phyloP scores from a whole-genome alignment of 2,113 vertebrate species.

The Petroica traversi region DNA sequence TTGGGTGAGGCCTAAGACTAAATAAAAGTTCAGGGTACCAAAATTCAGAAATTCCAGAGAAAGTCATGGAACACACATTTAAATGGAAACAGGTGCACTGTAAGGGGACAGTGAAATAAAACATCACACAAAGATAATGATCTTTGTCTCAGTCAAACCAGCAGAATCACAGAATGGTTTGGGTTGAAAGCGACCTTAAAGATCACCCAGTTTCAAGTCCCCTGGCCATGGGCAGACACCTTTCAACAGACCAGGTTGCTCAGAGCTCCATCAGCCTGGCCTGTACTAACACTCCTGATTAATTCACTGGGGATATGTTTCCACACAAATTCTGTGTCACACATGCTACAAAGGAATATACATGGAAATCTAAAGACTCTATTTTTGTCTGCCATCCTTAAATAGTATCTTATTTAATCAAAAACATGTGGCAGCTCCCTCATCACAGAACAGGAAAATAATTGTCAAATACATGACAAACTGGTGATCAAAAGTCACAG shows the following conservation, averaged over 20 bases:
- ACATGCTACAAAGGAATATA: background rate
- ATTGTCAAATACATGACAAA: background rate
- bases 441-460: background rate
- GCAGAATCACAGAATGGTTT: background rate
- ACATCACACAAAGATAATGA: background rate
- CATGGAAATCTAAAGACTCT: background rate
- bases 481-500: background rate
- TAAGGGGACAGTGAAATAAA: background rate
- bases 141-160: background rate
- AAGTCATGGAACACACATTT: background rate
- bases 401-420: constrained; percentile 1
- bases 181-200: background rate
- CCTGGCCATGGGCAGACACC: too few species aligned
- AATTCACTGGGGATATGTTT: background rate
- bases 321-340: background rate
- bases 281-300: background rate
- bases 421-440: background rate
- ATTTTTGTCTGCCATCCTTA: background rate
- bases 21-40: background rate
- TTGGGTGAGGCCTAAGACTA: background rate
- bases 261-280: background rate
- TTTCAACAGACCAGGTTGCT: background rate
- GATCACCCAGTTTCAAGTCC: background rate
- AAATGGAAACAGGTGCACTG: background rate
- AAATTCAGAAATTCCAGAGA: background rate